Evolutionary conservation across 1,140 invertebrate species (phyloP).

Genomic region (Homalodisca vitripennis): DNA sequence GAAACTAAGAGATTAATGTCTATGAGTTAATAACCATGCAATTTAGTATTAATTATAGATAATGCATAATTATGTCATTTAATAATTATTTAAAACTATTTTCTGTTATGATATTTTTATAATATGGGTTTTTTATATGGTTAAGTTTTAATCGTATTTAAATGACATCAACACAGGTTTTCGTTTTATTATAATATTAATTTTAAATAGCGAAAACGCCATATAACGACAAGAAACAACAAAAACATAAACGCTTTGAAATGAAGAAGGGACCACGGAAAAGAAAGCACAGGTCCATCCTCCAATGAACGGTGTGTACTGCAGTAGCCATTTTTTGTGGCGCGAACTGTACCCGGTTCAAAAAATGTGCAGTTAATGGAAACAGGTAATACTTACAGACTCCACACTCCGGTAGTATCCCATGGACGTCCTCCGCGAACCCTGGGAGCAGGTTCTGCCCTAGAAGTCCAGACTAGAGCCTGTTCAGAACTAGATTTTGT

Average conservation of each 20-base stretch:
- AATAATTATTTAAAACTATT: too few relatives aligned
- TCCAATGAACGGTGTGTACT: constrained; percentile 8
- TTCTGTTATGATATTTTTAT: too few relatives aligned
- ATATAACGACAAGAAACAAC: too few relatives aligned
- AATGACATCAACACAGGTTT: too few relatives aligned
- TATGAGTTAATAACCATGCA: too few relatives aligned
- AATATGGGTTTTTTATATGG: too few relatives aligned
- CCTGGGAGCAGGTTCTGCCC: not conserved
- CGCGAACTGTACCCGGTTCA: constrained; percentile 8
- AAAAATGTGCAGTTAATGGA: not conserved
- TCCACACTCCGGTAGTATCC: not conserved
- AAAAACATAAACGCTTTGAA: not conserved
- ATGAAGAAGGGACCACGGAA: not conserved
- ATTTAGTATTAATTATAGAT: too few relatives aligned
- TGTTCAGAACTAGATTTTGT: constrained; percentile 10
- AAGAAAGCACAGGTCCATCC: constrained; percentile 21
- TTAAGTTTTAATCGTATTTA: too few relatives aligned
- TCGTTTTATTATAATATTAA: too few relatives aligned
- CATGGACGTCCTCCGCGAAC: not conserved
- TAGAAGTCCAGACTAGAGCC: not conserved
- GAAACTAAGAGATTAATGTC: too few relatives aligned
- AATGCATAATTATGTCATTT: too few relatives aligned
- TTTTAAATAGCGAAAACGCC: too few relatives aligned
- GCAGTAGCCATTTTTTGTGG: constrained; percentile 11
- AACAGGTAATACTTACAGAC: not conserved